Conservation (phyloP, 2,113 vertebrate genomes). For the Cricetomys ansorgei region DNA sequence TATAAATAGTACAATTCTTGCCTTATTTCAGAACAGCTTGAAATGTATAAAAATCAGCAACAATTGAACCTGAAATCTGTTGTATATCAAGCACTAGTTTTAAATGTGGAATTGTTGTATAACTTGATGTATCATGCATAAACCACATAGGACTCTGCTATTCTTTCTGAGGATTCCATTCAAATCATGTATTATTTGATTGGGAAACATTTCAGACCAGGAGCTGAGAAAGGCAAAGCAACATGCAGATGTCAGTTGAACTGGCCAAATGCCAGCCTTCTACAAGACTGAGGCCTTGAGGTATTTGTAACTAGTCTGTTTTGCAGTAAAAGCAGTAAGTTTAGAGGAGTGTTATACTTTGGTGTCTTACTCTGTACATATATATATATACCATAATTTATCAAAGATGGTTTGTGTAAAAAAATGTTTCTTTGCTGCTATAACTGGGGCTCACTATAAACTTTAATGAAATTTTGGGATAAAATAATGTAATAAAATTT, state of each 20-base stretch:
- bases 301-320: not conserved
- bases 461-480: not conserved
- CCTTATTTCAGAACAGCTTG: not conserved
- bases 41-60: not conserved
- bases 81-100: not conserved
- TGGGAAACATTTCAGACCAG: too few species aligned
- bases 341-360: not conserved
- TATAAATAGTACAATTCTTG: not conserved
- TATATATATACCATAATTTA: constrained; percentile 10
- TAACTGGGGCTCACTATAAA: not conserved
- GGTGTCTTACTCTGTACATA: not conserved
- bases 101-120: not conserved
- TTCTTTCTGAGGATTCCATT: not conserved
- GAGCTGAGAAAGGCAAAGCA: not conserved
- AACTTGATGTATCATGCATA: not conserved
- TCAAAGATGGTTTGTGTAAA: not conserved
- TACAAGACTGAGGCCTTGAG: rapidly evolving
- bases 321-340: not conserved
- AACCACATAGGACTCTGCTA: not conserved
- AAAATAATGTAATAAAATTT: not conserved
- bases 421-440: not conserved
- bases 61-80: not conserved
- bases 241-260: not conserved
- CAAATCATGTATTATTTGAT: too few species aligned
- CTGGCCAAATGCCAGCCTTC: not conserved